phyloP scores from a whole-genome alignment of 2,888 invertebrate genomes.

The Sturmia bella region DNA sequence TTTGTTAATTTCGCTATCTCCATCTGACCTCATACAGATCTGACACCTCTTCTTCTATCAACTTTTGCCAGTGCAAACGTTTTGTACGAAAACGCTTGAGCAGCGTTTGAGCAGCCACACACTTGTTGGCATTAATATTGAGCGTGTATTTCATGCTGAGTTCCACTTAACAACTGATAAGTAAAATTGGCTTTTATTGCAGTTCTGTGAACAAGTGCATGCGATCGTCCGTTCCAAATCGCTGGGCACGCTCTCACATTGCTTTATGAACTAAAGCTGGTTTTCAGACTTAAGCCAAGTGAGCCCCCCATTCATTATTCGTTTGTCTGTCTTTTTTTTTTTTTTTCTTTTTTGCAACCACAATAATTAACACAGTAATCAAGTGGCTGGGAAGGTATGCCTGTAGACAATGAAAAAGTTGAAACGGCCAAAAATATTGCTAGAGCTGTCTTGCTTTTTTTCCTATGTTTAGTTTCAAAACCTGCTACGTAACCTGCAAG shows the following conservation, averaged over 20 bases:
- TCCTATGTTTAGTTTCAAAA: no score
- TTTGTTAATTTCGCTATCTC: slow-evolving; percentile 12
- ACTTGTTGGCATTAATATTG: slow-evolving; percentile 53
- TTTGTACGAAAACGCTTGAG: slow-evolving; percentile 75
- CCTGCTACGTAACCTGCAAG: no score
- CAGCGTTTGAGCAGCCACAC: slow-evolving; percentile 64
- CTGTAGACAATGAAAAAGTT: not conserved
- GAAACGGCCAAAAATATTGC: no score
- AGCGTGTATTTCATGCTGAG: slow-evolving; percentile 56
- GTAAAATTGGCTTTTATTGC: slow-evolving; percentile 10
- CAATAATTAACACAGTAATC: slow-evolving; percentile 23
- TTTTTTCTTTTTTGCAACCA: slow-evolving; percentile 10
- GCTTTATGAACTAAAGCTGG: slow-evolving; percentile 36
- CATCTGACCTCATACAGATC: slow-evolving; percentile 75
- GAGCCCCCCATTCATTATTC: no score
- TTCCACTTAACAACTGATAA: slow-evolving; percentile 35
- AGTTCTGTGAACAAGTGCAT: slow-evolving; percentile 28
- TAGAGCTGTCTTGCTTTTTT: no score
- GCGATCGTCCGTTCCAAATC: slow-evolving; percentile 30
- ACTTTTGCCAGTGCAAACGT: slow-evolving; percentile 72
- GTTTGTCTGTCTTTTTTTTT: not conserved
- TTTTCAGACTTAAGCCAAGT: slow-evolving; percentile 1
- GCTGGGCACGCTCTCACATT: slow-evolving; percentile 26
- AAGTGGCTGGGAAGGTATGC: slow-evolving; percentile 43
- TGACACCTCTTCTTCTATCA: slow-evolving; percentile 74